Conservation (phyloP, 2,797 vertebrate genomes). For the Acropternis orthonyx region DNA sequence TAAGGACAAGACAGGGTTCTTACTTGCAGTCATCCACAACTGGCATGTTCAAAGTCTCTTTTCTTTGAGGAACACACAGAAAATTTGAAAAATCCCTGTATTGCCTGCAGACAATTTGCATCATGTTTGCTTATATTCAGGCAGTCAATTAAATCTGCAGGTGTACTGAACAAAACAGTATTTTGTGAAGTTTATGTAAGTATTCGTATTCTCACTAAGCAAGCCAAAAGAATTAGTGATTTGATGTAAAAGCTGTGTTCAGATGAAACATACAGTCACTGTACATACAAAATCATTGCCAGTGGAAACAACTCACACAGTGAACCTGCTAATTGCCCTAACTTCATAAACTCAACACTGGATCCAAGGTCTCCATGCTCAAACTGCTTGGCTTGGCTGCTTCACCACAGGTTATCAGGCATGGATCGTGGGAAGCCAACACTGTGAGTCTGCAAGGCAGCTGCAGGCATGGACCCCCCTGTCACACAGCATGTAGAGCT, state of each 20-base stretch:
- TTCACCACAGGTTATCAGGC: not conserved
- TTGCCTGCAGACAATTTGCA: not conserved
- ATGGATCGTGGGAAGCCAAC: not conserved
- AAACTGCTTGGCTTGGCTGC: not conserved
- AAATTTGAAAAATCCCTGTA: not conserved
- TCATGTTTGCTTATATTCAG: not conserved
- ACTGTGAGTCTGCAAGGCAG: not conserved
- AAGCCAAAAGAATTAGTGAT: conserved; percentile 38
- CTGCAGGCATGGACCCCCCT: not conserved
- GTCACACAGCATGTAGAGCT: not conserved
- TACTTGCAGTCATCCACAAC: not conserved
- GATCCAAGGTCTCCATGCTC: not conserved
- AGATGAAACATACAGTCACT: conserved; percentile 1
- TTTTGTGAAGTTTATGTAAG: not conserved
- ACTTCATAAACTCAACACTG: not conserved
- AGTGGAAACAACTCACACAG: conserved; percentile 39
- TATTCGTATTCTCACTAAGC: not conserved
- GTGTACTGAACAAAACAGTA: not conserved
- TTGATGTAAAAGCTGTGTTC: conserved; percentile 2
- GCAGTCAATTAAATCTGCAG: not conserved
- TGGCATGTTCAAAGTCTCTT: not conserved
- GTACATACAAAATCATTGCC: conserved; percentile 31
- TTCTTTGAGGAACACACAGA: not conserved
- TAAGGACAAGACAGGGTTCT: not conserved
- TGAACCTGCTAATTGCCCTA: conserved; percentile 15